These are phyloP conservation scores for Ammodytes marinus DNA, from an alignment of 2,113 vertebrate species.

Conservation along the genomic window DNA sequence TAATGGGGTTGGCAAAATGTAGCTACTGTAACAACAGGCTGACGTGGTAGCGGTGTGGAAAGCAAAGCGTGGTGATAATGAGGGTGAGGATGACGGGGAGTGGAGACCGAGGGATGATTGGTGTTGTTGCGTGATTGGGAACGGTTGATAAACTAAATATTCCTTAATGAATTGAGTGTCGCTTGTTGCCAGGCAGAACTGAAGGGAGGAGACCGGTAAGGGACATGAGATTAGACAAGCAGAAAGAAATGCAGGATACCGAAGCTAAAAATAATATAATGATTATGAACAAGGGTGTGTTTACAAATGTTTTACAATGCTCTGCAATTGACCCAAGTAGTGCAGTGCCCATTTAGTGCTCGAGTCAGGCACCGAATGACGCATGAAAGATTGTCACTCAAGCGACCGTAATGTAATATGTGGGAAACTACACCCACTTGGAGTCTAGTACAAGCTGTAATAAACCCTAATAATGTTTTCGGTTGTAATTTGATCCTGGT, in stretches of 20 bases:
- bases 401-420: background rate
- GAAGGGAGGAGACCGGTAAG: slow-evolving; percentile 1
- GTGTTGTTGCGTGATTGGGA: slow-evolving; percentile 47
- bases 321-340: background rate
- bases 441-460: background rate
- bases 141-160: slow-evolving; percentile 49
- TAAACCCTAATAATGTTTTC: background rate
- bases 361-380: no score
- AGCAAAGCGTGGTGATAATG: slow-evolving; percentile 53
- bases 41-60: slow-evolving; percentile 52
- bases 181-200: slow-evolving; percentile 72
- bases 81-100: slow-evolving; percentile 43
- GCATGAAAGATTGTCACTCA: background rate
- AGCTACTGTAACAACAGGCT: slow-evolving; percentile 44
- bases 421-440: background rate
- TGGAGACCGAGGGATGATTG: slow-evolving; percentile 42
- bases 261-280: background rate
- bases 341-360: background rate
- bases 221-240: background rate
- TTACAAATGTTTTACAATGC: background rate
- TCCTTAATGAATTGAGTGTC: slow-evolving; percentile 32
- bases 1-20: slow-evolving; percentile 49
- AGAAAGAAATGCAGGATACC: background rate
- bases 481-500: background rate
- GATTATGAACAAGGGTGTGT: background rate